These are phyloP conservation scores for Gymnogyps californianus DNA, from an alignment of 2,113 vertebrate species.

Conservation along the genomic window DNA sequence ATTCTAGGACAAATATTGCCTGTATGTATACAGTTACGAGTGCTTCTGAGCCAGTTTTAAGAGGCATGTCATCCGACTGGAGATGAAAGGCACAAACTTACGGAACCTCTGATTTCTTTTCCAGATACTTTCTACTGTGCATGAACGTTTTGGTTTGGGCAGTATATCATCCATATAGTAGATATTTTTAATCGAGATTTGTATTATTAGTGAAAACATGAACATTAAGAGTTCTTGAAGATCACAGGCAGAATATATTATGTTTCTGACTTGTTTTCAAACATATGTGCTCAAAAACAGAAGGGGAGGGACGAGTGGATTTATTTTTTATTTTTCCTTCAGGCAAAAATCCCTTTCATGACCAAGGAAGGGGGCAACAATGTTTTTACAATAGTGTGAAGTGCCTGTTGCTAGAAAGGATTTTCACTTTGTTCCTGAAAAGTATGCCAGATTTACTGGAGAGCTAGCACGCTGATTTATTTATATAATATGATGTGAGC, in stretches of 20 bases:
- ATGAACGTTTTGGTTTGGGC: not conserved
- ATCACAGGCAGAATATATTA: not conserved
- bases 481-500: not conserved
- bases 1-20: not conserved
- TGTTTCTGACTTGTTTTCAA: not conserved
- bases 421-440: slow-evolving; percentile 56
- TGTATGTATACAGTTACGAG: not conserved
- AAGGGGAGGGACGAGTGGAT: not conserved
- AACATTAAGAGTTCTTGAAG: not conserved
- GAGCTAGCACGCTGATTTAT: not conserved
- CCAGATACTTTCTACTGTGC: not conserved
- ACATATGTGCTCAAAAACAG: not conserved
- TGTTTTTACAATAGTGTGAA: not conserved
- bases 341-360: not conserved
- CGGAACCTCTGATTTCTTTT: not conserved
- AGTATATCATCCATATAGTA: not conserved
- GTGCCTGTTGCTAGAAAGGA: slow-evolving; percentile 13
- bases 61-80: not conserved
- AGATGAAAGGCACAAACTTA: not conserved
- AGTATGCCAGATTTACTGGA: slow-evolving; percentile 31
- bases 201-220: not conserved
- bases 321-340: not conserved
- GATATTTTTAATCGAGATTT: not conserved
- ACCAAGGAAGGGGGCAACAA: not conserved
- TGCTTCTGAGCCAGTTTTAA: not conserved